A percentile compares a stretch with the other conserved stretches of the same genome.
Conservation (phyloP, 2,888 invertebrate species). For the Tuta absoluta region DNA sequence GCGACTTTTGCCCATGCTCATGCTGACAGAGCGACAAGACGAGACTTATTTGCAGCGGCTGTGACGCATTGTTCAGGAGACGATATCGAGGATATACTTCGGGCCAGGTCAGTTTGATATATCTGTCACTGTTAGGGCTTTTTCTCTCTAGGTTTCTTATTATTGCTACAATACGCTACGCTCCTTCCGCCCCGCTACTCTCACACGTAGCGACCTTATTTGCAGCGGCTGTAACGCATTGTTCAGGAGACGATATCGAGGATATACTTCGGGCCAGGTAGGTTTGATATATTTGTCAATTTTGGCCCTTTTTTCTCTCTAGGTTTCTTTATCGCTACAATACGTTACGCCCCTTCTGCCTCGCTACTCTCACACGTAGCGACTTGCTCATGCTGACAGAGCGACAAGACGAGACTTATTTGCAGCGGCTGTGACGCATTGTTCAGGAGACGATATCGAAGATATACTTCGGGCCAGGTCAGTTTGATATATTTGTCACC, state of each 20-base stretch:
- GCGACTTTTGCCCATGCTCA: constrained; percentile 50
- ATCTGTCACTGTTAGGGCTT: too few species aligned
- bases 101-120: constrained; percentile 43
- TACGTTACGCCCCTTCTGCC: constrained; percentile 47
- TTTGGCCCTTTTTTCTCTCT: too few species aligned
- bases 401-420: constrained; percentile 47
- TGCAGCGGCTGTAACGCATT: constrained; percentile 56
- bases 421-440: constrained; percentile 56
- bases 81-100: constrained; percentile 48
- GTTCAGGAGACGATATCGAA: constrained; percentile 41
- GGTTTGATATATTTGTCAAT: too few species aligned
- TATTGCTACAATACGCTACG: constrained; percentile 33
- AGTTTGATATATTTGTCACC: not conserved
- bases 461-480: constrained; percentile 51
- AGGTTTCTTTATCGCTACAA: too few species aligned
- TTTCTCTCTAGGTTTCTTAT: too few species aligned
- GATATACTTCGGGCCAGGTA: constrained; percentile 51
- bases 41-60: constrained; percentile 58
- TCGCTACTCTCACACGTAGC: constrained; percentile 51
- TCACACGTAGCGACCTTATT: constrained; percentile 48
- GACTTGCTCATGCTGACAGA: constrained; percentile 51
- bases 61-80: constrained; percentile 40
- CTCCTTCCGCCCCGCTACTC: constrained; percentile 51
- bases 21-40: constrained; percentile 49
- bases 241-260: constrained; percentile 40